Percentiles rank a stretch among this genome's conserved stretches.
phyloP scores from a whole-genome alignment of 2,797 vertebrate genomes.

The Acanthurus leucopareius region DNA sequence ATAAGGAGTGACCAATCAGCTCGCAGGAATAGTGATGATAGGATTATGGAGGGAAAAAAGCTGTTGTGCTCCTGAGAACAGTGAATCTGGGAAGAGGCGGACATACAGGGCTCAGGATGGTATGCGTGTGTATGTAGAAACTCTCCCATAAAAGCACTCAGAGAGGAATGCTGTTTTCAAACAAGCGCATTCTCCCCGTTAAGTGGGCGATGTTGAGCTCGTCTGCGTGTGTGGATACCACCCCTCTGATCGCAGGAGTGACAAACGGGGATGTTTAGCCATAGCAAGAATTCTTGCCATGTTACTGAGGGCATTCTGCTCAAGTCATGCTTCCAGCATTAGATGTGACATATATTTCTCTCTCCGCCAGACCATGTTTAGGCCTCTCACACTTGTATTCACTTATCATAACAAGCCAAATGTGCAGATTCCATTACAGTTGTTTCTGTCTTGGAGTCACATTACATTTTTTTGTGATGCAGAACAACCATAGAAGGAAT shows the following conservation, averaged over 20 bases:
- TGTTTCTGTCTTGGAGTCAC: conserved; percentile 3
- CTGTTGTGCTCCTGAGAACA: conserved; percentile 38
- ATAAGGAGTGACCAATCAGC: conserved; percentile 66
- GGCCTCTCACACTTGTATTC: conserved; percentile 33
- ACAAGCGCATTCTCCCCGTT: conserved; percentile 80
- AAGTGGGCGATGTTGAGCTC: conserved; percentile 66
- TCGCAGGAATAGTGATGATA: conserved; percentile 30
- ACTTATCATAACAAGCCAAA: conserved; percentile 17
- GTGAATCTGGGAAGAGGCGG: conserved; percentile 47
- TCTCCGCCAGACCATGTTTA: conserved; percentile 61
- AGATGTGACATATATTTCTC: conserved; percentile 40
- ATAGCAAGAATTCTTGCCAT: conserved; percentile 78
- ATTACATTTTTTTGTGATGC: background rate
- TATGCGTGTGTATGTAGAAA: conserved; percentile 69
- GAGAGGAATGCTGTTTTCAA: conserved; percentile 82
- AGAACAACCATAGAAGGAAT: conserved; percentile 4
- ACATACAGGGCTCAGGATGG: conserved; percentile 51
- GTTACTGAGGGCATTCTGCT: conserved; percentile 59
- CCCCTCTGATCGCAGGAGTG: conserved; percentile 50
- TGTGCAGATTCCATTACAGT: conserved; percentile 32
- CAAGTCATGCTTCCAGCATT: conserved; percentile 61
- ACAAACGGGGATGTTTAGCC: conserved; percentile 79
- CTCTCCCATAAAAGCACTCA: conserved; percentile 79
- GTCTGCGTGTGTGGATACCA: conserved; percentile 53
- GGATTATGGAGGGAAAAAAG: conserved; percentile 39